Evolutionary conservation across 2,113 vertebrate genomes (phyloP).

Genomic region (Peucedramus taeniatus): DNA sequence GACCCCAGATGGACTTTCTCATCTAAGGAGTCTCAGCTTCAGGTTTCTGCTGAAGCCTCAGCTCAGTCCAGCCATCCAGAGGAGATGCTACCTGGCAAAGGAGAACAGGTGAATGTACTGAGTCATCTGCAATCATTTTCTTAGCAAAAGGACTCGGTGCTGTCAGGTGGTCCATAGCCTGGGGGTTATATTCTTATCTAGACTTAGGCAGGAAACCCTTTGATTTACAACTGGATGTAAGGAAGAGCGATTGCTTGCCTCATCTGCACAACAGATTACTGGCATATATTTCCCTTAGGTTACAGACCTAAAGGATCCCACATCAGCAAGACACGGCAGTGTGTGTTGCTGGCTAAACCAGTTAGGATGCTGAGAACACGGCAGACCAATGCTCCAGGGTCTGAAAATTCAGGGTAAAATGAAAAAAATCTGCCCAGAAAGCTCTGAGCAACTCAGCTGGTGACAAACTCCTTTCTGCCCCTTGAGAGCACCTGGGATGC

Average conservation of each 20-base stretch:
- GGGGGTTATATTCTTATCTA: constrained; percentile 14
- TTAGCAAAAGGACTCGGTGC: constrained; percentile 7
- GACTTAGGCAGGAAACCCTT: background rate
- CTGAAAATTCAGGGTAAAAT: background rate
- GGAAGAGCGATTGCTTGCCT: background rate
- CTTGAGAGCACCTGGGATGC: background rate
- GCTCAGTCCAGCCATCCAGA: background rate
- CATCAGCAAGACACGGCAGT: background rate
- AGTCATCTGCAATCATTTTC: constrained; percentile 1
- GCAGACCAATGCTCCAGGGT: background rate
- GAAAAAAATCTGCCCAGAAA: background rate
- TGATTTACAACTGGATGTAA: constrained; percentile 33
- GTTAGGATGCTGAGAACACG: background rate
- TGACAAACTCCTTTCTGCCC: background rate
- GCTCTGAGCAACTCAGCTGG: background rate
- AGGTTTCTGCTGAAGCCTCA: background rate
- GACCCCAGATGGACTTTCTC: background rate
- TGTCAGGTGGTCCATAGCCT: background rate
- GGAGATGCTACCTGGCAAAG: background rate
- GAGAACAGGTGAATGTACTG: constrained; percentile 2
- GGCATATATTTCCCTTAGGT: background rate
- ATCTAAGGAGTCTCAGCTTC: background rate
- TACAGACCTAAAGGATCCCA: background rate
- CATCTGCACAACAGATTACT: background rate
- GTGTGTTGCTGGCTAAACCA: background rate